phyloP scores from a whole-genome alignment of 2,113 vertebrate species.

The Brienomyrus brachyistius region DNA sequence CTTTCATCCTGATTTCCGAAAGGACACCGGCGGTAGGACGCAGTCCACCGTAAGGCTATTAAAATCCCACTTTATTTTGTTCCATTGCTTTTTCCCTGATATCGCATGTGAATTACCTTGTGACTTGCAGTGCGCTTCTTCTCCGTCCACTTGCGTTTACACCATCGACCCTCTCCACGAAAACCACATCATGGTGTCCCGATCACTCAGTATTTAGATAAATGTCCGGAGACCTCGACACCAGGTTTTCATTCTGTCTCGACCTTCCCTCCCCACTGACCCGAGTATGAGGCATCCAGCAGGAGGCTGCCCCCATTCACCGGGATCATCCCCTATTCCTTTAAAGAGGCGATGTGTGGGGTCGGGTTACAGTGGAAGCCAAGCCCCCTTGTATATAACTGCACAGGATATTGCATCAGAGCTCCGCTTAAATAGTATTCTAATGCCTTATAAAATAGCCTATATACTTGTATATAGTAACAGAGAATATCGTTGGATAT shows the following conservation, averaged over 20 bases:
- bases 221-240: neutral
- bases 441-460: constrained; percentile 35
- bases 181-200: constrained; percentile 27
- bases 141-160: constrained; percentile 20
- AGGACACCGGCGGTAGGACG: neutral
- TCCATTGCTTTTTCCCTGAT: neutral
- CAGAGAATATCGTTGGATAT: neutral
- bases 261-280: constrained; percentile 20
- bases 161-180: constrained; percentile 40
- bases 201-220: neutral
- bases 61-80: neutral
- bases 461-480: neutral
- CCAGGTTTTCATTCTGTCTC: constrained; percentile 12
- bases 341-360: constrained; percentile 61
- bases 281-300: constrained; percentile 37
- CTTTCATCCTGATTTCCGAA: neutral
- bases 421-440: constrained; percentile 32
- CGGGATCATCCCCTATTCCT: constrained; percentile 62
- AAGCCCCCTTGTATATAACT: constrained; percentile 43
- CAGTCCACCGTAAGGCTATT: neutral
- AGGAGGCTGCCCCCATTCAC: constrained; percentile 51
- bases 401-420: constrained; percentile 55
- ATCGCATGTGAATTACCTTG: constrained; percentile 28
- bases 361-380: constrained; percentile 56
- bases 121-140: constrained; percentile 20